phyloP scores from a whole-genome alignment of 35 echinoderm and acorn worm species.

The Heliocidaris erythrogramma region DNA sequence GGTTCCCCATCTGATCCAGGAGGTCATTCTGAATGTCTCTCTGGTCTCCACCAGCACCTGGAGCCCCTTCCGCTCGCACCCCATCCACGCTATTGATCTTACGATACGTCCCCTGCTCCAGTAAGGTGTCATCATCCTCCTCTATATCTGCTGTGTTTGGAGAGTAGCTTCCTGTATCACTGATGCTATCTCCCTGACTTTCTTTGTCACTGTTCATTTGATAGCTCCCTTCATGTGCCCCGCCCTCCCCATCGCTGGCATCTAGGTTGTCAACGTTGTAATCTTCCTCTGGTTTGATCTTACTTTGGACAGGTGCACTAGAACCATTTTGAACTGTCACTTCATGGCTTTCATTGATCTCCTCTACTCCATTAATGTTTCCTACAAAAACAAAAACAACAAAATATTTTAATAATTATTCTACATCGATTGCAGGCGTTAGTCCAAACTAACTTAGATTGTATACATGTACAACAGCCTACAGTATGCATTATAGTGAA shows the following conservation, averaged over 20 bases:
- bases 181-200: conserved; percentile 85
- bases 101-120: conserved; percentile 81
- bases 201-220: conserved; percentile 89
- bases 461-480: no score
- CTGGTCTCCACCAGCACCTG: conserved; percentile 11
- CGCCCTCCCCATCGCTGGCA: conserved; percentile 82
- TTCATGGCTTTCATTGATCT: not conserved
- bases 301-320: not conserved
- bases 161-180: conserved; percentile 89
- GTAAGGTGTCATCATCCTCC: conserved; percentile 36
- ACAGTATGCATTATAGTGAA: no score
- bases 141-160: conserved; percentile 66
- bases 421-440: not conserved
- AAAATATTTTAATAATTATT: not conserved
- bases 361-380: not conserved
- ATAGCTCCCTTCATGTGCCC: conserved; percentile 67
- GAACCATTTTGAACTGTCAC: conserved; percentile 7
- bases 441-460: not conserved
- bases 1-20: conserved; percentile 46
- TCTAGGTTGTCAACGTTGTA: conserved; percentile 82
- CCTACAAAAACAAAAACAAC: not conserved
- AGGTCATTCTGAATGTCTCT: conserved; percentile 34
- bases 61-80: not conserved
- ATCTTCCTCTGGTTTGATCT: conserved; percentile 7
- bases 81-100: conserved; percentile 57